Base-by-base conservation (phyloP, 2,113 vertebrate genomes). In the Labrus mixtus region DNA sequence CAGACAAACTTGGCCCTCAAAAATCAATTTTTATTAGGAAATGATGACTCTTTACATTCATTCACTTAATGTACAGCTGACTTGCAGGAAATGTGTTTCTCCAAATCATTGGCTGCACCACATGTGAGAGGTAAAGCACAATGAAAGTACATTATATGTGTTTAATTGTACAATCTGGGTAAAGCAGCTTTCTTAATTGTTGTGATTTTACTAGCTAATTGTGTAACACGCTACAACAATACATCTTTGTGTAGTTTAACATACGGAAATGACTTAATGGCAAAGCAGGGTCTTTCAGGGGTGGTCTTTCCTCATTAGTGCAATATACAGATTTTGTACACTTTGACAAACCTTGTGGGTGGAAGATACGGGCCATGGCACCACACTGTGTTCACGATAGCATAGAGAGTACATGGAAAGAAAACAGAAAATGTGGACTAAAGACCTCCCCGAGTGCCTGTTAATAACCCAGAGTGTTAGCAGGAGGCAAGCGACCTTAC, bases 251-350 rank as follows among this genome's bases (percentile, higher is more conserved):
- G 76, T 64, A 65, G 59, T 87, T 67, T 76, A 73, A 68, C 73
- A 83, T 79, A 76, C 80, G 83, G 85, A 86, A 85, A 73, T 54
- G 72, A 70, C 69, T 81, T 75, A 71, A 78, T 79, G 58, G 71
- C 51, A 63, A 48, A 43, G 74, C 56, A 8, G 65, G 67, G 50
- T 88, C 73, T 86, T 86, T 90, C 80, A 55, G 56, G 90, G 87
- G 91, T 91, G 93, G 90, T 91, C 90, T 82, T 55, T 59, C 25
- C 76, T 84, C 73, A 78, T 83, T 81, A 89, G 72, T 68, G 76
- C 54, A 68, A 48, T 65, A 80, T 62, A 72, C 71, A 83, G 64
- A 87, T 78, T 78, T 80, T 37, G 63, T 50, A n/a, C 0, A 16
- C 36, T 62, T 71, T 73, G 56, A 56, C 71, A 76, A 75, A 62